A percentile compares a stretch with the other conserved stretches of the same genome.
Conservation (phyloP, 2,113 vertebrate genomes). For the Microcebus griseorufus region DNA sequence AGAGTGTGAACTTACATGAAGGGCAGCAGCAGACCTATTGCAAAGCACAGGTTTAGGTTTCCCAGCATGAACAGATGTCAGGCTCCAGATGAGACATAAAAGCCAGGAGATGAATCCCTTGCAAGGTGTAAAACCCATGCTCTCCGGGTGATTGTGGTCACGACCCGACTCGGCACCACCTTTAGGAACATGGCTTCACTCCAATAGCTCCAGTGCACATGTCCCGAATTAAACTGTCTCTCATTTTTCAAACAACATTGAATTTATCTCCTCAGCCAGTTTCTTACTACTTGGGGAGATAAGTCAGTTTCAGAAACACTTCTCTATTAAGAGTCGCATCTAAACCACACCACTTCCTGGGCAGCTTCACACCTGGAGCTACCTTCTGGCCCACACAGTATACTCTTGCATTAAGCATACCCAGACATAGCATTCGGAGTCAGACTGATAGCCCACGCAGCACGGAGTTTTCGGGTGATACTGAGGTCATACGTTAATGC, state of each 20-base stretch:
- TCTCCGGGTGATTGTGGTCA: not conserved
- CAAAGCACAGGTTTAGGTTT: not conserved
- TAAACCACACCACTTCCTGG: slow-evolving; percentile 52
- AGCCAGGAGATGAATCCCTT: not conserved
- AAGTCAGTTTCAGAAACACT: slow-evolving; percentile 43
- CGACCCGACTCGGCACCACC: not conserved
- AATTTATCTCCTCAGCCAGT: slow-evolving; percentile 1
- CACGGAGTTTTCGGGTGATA: not conserved
- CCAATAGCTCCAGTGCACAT: not conserved
- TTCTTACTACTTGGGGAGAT: not conserved
- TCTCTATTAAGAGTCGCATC: not conserved
- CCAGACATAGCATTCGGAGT: not conserved
- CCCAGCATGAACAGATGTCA: not conserved
- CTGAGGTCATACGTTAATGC: not conserved
- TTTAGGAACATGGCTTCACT: not conserved
- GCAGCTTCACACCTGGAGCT: not conserved
- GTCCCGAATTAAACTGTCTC: not conserved
- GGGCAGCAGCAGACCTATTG: not conserved
- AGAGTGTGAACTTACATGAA: not conserved
- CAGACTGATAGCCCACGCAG: not conserved
- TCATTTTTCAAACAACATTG: slow-evolving; percentile 3
- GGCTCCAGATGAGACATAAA: not conserved
- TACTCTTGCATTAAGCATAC: not conserved
- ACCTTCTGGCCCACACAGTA: not conserved
- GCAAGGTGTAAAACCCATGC: not conserved